Percentiles rank a stretch among this genome's conserved stretches.
These are phyloP conservation scores for Luperina testacea DNA, from an alignment of 2,888 invertebrate species.

Conservation along the genomic window DNA sequence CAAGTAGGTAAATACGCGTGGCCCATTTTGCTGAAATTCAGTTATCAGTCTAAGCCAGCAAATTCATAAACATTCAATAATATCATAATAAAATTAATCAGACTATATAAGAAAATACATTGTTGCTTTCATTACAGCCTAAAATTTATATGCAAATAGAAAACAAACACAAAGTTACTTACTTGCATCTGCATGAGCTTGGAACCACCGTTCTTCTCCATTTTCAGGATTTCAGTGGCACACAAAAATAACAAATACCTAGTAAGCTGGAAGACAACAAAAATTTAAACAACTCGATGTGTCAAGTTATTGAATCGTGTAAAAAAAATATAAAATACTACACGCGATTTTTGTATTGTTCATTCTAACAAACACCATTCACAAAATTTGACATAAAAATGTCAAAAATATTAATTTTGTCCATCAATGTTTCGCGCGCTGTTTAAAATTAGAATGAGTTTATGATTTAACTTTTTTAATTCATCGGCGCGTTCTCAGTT, in stretches of 20 bases:
- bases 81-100: background rate
- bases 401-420: conserved; percentile 52
- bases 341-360: conserved; percentile 77
- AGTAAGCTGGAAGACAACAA: conserved; percentile 73
- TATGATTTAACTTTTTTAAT: conserved; percentile 34
- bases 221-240: conserved; percentile 65
- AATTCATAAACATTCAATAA: background rate
- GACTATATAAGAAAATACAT: background rate
- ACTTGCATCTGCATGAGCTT: conserved; percentile 88
- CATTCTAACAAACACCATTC: conserved; percentile 73
- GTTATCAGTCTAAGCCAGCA: background rate
- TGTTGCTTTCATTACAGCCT: background rate
- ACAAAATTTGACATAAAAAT: conserved; percentile 83
- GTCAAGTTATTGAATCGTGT: conserved; percentile 48
- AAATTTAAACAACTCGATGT: conserved; percentile 63
- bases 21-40: background rate
- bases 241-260: conserved; percentile 63
- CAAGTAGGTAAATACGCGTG: background rate
- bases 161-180: conserved; percentile 57
- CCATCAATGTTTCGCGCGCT: conserved; percentile 54
- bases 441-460: conserved; percentile 54
- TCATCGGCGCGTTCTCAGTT: conserved; percentile 53
- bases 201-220: conserved; percentile 86
- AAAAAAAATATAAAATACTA: conserved; percentile 69
- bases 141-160: background rate